Conservation (phyloP, 2,888 invertebrate genomes). For the Spodoptera picta region DNA sequence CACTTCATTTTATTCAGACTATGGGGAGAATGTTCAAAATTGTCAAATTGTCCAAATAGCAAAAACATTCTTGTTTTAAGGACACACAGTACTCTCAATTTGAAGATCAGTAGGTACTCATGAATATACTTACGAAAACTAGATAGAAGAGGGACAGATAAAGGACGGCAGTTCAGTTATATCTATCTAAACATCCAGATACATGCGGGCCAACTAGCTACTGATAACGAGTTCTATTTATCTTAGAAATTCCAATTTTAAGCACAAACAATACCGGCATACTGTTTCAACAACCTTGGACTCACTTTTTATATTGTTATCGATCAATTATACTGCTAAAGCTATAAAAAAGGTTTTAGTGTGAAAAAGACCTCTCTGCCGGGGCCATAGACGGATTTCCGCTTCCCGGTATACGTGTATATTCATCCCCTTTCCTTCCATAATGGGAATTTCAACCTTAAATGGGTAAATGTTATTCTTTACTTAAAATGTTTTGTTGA, state of each 20-base stretch:
- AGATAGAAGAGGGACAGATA: too few species aligned
- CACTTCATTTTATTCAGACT: too few species aligned
- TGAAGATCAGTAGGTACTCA: too few species aligned
- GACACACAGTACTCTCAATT: too few species aligned
- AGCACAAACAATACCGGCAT: slow-evolving; percentile 11
- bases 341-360: slow-evolving; percentile 3
- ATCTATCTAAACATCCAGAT: too few species aligned
- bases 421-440: not conserved
- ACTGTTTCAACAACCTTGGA: slow-evolving; percentile 12
- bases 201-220: not conserved
- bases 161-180: too few species aligned
- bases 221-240: slow-evolving; percentile 12
- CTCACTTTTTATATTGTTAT: slow-evolving; percentile 7
- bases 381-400: slow-evolving; percentile 35
- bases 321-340: slow-evolving; percentile 10
- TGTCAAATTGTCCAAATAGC: too few species aligned
- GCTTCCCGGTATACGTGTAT: slow-evolving; percentile 3
- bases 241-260: slow-evolving; percentile 7
- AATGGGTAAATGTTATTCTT: slow-evolving; percentile 3
- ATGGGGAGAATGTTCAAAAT: too few species aligned
- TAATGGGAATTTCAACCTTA: slow-evolving; percentile 3
- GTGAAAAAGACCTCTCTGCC: slow-evolving; percentile 11
- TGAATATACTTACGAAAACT: too few species aligned
- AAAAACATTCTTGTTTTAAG: too few species aligned
- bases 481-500: too few species aligned